Base-by-base conservation (phyloP, 35 echinoderm and acorn worm species). In the Hemicentrotus pulcherrimus region DNA sequence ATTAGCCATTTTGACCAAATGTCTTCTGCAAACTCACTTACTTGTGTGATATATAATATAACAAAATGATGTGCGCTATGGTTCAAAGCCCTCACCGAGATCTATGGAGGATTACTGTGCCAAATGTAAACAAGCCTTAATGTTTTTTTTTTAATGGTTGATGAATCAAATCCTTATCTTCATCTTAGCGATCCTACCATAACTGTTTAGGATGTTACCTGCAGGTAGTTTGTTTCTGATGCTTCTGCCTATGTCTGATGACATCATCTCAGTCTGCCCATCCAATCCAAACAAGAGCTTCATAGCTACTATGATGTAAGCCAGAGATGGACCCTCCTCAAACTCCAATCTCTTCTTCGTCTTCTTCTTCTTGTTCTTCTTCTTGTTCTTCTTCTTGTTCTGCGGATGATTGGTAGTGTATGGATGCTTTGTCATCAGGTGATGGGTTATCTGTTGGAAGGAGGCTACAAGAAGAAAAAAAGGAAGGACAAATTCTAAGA, bases 251-350 rank as follows among this genome's bases (percentile, higher is more conserved):
- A 90, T 47, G 13, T 90, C 46, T 33, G 88, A 90, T 24, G 46
- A 28, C 18, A 47, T 19, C 32, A 45, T 46, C 88, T 90, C 88
- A 33, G 88, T 90, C 9, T 90, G 19, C 13, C 46, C 88, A 41
- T 90, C 88, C 32, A 90, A 47, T 33, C 88, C 88, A 13, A 90
- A 15, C 2, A 47, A 13, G 1, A 90, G 88, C 9, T 90, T 90
- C 32, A 90, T 90, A 4, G 88, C 32, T 13, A 90, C 46, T 15
- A 90, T 45, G 88, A 90, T 90, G 31, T 90, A 90, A 24, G 88
- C 88, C 14, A 90, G 12, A 47, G 88, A 13, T 90, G 88, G 88
- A 47, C 32, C 88, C 19, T 90, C 88, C 88, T 90, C 88, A 15
- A 47, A 24, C 88, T 78, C 65, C 3, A 28, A 78, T 78, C 19